Evolutionary conservation across 2,113 vertebrate species (phyloP), one percentile per base, ranked within the genome.

Genomic region (Phoxinus phoxinus): DNA sequence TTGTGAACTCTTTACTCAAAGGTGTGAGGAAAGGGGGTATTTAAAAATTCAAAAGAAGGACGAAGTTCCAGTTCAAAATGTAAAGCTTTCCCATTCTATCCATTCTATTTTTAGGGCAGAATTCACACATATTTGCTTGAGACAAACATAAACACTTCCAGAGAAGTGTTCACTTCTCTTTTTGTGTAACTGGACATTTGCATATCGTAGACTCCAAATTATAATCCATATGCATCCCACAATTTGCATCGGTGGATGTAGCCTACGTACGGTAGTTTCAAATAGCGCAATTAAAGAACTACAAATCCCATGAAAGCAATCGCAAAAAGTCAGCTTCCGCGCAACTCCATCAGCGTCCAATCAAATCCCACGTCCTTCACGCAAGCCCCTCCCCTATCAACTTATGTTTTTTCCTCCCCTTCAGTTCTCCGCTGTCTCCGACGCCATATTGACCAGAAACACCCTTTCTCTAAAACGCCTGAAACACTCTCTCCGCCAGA

Each of bases 401-500:
- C 93, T 90, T 90, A 92, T 92, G 88, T 92, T 94, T 94, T 95
- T 95, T 92, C 30, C 46, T 92, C 92, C 92, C 91, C 87, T 89
- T 89, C 88, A 93, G 78, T 92, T 92, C 91, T 94, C 94, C 90
- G 93, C 90, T 94, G 91, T 93, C 93, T 93, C 92, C 94, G 97
- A 96, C 97, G 97, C 98, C 98, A 99, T 99, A 96, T 99, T 98
- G 97, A 94, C 97, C 96, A 94, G 92, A 90, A 51, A 71, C 19
- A 86, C 86, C 90, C 82, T 53, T 90, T 88, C 77, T 61, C 11
- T 84, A 84, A 92, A 93, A 92, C 91, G 79, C 1, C 15, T 3
- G 93, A 91, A 91, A 63, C 11, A 35, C 11, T 1, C 30, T 35
- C 63, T 82, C 77, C 88, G 90, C 87, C 94, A 93, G 92, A 89